These are phyloP conservation scores for Eutrigla gurnardus DNA, from an alignment of 2,797 vertebrate genomes.

Conservation along the genomic window DNA sequence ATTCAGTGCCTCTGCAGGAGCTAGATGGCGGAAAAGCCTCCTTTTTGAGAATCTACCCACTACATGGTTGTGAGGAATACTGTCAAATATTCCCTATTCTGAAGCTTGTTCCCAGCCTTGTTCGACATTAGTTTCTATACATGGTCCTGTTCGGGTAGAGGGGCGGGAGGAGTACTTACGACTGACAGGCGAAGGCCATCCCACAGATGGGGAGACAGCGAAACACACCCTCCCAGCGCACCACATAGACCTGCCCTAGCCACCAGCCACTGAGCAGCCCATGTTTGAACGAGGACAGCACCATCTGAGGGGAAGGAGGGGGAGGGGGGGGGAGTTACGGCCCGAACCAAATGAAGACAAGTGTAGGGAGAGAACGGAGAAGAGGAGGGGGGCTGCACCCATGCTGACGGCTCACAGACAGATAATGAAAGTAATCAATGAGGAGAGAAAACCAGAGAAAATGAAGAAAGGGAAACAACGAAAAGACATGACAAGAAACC, in stretches of 20 bases:
- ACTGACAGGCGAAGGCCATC: constrained; percentile 99
- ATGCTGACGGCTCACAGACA: constrained; percentile 59
- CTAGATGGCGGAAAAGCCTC: constrained; percentile 19
- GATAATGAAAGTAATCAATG: constrained; percentile 56
- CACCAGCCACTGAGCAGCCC: constrained; percentile 94
- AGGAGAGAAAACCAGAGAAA: constrained; percentile 55
- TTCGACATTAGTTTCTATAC: constrained; percentile 48
- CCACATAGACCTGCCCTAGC: constrained; percentile 89
- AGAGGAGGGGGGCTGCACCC: constrained; percentile 45
- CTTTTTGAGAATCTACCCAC: constrained; percentile 15
- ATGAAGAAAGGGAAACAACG: constrained; percentile 42
- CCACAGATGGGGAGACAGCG: constrained; percentile 99
- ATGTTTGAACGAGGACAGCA: constrained; percentile 96
- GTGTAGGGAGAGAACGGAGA: constrained; percentile 54
- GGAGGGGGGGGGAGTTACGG: constrained; percentile 66
- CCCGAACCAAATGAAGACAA: constrained; percentile 76
- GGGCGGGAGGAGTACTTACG: constrained; percentile 89
- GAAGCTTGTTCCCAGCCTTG: constrained; percentile 12
- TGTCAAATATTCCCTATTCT: constrained; percentile 16
- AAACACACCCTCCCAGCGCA: constrained; percentile 97
- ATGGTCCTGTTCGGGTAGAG: constrained; percentile 52
- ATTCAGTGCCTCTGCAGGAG: constrained; percentile 27
- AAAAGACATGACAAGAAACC: constrained; percentile 48
- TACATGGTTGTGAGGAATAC: constrained; percentile 17
- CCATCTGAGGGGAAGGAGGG: constrained; percentile 86